These are phyloP conservation scores for Bufo bufo DNA, from an alignment of 2,113 vertebrate genomes.

Conservation along the genomic window DNA sequence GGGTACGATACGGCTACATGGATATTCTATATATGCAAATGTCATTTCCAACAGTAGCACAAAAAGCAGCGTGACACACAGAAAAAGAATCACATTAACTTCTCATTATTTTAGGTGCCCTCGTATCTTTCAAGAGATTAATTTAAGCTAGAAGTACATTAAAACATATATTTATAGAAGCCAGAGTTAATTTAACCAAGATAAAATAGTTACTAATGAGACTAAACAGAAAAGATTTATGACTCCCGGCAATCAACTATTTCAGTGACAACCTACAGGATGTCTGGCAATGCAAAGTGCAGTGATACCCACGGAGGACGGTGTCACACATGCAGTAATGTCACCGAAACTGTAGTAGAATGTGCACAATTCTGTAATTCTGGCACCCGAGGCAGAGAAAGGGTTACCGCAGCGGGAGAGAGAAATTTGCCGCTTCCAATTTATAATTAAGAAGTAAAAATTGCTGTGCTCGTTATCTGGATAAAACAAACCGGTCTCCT, in stretches of 20 bases:
- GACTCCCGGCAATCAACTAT: not conserved
- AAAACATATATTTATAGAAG: slow-evolving; percentile 23
- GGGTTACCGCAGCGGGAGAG: not conserved
- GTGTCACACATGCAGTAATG: not conserved
- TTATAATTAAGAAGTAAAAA: slow-evolving; percentile 54
- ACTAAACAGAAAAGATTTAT: slow-evolving; percentile 11
- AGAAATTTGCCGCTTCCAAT: slow-evolving; percentile 31
- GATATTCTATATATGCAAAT: not conserved
- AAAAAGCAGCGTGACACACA: not conserved
- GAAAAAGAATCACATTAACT: slow-evolving; percentile 4
- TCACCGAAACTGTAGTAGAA: not conserved
- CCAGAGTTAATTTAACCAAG: not conserved
- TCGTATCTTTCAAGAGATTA: not conserved
- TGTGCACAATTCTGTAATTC: not conserved
- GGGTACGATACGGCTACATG: not conserved
- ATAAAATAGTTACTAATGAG: slow-evolving; percentile 27
- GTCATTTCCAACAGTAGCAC: not conserved
- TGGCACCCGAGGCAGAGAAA: not conserved
- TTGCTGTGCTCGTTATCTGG: slow-evolving; percentile 51
- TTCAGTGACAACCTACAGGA: not conserved
- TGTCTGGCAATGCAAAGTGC: not conserved
- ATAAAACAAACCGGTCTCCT: slow-evolving; percentile 48
- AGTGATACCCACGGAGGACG: not conserved
- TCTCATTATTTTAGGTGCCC: slow-evolving; percentile 21
- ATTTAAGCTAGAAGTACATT: not conserved